A percentile compares a stretch with the other conserved stretches of the same genome.
Evolutionary conservation across 1,140 invertebrate species (phyloP).

Genomic region (Sycophila sp.): DNA sequence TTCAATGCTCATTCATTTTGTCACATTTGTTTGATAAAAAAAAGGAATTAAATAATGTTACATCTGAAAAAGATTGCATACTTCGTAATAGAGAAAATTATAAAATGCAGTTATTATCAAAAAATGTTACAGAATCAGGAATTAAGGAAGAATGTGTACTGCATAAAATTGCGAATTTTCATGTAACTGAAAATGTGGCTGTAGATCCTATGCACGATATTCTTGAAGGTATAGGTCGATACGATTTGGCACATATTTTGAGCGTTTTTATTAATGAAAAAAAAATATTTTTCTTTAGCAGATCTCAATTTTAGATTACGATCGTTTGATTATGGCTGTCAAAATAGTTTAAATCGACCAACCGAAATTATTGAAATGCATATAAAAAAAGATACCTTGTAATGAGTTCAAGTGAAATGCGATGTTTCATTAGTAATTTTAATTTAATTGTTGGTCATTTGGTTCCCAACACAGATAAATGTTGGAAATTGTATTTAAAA

Average conservation of each 20-base stretch:
- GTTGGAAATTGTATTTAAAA: not conserved
- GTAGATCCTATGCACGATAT: constrained; percentile 14
- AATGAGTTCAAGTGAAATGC: constrained; percentile 6
- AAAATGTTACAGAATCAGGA: not conserved
- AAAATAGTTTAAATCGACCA: not conserved
- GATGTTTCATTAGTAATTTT: not conserved
- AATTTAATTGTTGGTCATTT: constrained; percentile 5
- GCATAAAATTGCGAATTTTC: constrained; percentile 1
- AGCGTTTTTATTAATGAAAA: not conserved
- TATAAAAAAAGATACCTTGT: constrained; percentile 1
- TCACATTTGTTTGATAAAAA: constrained; percentile 30
- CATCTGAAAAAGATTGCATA: not conserved
- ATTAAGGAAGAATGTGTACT: not conserved
- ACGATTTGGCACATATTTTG: not conserved
- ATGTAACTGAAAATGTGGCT: constrained; percentile 20
- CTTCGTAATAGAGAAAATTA: not conserved
- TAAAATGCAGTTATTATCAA: not conserved
- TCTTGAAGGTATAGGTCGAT: not conserved
- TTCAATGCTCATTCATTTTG: constrained; percentile 35
- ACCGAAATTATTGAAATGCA: not conserved
- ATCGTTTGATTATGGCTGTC: not conserved
- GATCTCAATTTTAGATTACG: not conserved
- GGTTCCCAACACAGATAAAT: not conserved
- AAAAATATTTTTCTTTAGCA: not conserved
- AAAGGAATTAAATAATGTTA: not conserved